A percentile compares a stretch with the other conserved stretches of the same genome.
Evolutionary conservation across 2,113 vertebrate species (phyloP).

Genomic region (Ranitomeya imitator): DNA sequence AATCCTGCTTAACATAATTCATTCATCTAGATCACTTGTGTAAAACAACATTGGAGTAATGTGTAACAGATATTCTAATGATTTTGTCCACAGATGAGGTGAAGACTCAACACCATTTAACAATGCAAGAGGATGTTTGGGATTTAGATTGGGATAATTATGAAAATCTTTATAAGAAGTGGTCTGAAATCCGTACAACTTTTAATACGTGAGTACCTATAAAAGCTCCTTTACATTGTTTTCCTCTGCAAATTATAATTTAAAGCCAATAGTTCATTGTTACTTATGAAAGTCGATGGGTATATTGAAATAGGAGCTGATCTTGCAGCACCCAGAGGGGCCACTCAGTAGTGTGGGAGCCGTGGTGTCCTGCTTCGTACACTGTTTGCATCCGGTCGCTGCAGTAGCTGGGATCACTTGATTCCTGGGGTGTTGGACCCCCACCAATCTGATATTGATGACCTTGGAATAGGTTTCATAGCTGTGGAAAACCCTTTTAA

Average conservation of each 20-base stretch:
- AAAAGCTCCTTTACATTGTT: not conserved
- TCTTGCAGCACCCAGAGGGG: no score
- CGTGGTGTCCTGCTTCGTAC: no score
- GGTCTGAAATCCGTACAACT: conserved; percentile 84
- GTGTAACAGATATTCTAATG: not conserved
- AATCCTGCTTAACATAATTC: not conserved
- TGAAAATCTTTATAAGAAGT: conserved; percentile 86
- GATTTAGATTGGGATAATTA: conserved; percentile 91
- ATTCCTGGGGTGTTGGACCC: no score
- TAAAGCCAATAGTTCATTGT: not conserved
- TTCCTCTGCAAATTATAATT: not conserved
- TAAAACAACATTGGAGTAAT: no score
- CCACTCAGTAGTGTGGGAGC: no score
- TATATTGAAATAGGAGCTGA: not conserved
- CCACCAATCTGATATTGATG: no score
- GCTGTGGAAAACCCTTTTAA: no score
- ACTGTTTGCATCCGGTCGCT: no score
- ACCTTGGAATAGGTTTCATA: no score
- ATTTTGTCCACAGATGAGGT: conserved; percentile 77
- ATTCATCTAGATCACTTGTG: not conserved
- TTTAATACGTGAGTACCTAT: conserved; percentile 78
- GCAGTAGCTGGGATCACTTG: no score
- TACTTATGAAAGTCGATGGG: not conserved
- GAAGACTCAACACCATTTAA: conserved; percentile 79
- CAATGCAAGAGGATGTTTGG: conserved; percentile 90